phyloP scores from a whole-genome alignment of 2,113 vertebrate species.

The Lipotes vexillifer region DNA sequence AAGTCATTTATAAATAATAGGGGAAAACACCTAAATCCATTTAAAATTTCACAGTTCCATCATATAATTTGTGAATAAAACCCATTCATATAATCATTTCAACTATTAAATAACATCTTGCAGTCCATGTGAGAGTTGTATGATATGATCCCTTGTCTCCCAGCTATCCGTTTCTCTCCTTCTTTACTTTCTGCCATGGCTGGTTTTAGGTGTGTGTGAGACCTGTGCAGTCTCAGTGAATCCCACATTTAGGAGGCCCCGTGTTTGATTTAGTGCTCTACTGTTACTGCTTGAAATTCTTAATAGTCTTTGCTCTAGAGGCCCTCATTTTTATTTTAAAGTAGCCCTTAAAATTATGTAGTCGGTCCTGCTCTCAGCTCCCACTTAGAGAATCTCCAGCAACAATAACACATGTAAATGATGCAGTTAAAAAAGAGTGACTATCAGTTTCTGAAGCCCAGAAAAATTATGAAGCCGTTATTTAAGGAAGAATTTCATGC shows the following conservation, averaged over 20 bases:
- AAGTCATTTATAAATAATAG: neutral
- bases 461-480: conserved; percentile 39
- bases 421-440: neutral
- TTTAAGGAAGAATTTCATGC: conserved; percentile 14
- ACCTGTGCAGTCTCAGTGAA: neutral
- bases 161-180: rapidly evolving
- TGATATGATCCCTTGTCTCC: neutral
- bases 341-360: neutral
- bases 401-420: conserved; percentile 26
- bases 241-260: neutral
- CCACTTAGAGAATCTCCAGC: neutral
- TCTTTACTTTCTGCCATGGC: neutral
- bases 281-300: neutral
- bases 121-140: rapidly evolving
- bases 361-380: neutral
- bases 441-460: neutral
- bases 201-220: neutral
- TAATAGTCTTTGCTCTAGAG: neutral
- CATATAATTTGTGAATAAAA: neutral
- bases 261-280: neutral
- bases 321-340: neutral
- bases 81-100: neutral
- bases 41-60: neutral
- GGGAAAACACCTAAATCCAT: neutral
- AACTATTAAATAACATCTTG: neutral